Percentiles rank a stretch among this genome's conserved stretches.
phyloP scores from a whole-genome alignment of 2,113 vertebrate species.

The Poecilia latipinna region DNA sequence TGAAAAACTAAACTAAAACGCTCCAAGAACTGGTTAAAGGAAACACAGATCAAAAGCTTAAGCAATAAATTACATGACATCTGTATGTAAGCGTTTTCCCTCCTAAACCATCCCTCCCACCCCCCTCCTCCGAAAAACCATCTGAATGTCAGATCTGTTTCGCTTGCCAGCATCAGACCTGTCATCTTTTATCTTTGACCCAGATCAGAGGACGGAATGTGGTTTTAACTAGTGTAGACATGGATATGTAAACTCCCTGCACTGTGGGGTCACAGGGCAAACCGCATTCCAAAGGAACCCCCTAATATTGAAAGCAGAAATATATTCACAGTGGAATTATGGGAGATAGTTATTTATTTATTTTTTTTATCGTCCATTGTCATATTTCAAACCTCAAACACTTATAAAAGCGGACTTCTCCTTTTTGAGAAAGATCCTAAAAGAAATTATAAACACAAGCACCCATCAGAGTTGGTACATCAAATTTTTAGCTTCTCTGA shows the following conservation, averaged over 20 bases:
- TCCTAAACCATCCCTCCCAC: not conserved
- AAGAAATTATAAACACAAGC: not conserved
- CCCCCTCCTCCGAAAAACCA: not conserved
- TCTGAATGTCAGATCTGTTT: slow-evolving; percentile 34
- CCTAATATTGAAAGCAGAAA: slow-evolving; percentile 50
- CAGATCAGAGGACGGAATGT: slow-evolving; percentile 69
- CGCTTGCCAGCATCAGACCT: slow-evolving; percentile 50
- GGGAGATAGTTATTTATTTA: not conserved
- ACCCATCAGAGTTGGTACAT: not conserved
- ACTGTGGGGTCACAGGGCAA: slow-evolving; percentile 60
- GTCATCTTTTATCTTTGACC: slow-evolving; percentile 68
- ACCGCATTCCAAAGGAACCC: slow-evolving; percentile 62
- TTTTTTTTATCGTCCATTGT: slow-evolving; percentile 31
- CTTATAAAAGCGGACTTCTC: not conserved
- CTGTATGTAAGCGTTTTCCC: slow-evolving; percentile 9
- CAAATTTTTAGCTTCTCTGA: not conserved
- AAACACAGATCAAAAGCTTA: not conserved
- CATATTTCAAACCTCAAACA: slow-evolving; percentile 17
- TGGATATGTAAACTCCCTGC: slow-evolving; percentile 71
- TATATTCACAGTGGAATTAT: slow-evolving; percentile 34
- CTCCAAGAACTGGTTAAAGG: not conserved
- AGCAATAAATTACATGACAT: slow-evolving; percentile 27
- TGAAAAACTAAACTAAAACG: slow-evolving; percentile 15
- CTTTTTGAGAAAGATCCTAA: not conserved
- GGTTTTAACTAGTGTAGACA: slow-evolving; percentile 68